Evolutionary conservation across 2,888 invertebrate species (phyloP).

Genomic region (Dryadula phaetusa): DNA sequence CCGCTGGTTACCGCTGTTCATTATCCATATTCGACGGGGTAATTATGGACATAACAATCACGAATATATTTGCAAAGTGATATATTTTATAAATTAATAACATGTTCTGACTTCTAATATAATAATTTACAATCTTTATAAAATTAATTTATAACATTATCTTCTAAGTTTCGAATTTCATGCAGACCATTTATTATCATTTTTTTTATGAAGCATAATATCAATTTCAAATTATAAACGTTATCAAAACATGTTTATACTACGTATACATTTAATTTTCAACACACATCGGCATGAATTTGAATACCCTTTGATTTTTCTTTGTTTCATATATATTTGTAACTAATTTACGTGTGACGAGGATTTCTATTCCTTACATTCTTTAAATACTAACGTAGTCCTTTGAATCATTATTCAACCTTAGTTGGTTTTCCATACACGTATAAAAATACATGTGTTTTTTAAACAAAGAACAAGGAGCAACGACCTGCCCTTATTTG

Average conservation of each 20-base stretch:
- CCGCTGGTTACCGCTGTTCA: slow-evolving; percentile 35
- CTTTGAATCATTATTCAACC: slow-evolving; percentile 64
- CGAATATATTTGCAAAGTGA: slow-evolving; percentile 51
- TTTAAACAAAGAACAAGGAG: slow-evolving; percentile 75
- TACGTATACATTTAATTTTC: slow-evolving; percentile 13
- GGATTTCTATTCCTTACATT: slow-evolving; percentile 54
- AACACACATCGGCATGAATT: not conserved
- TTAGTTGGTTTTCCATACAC: slow-evolving; percentile 69
- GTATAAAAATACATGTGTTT: slow-evolving; percentile 69
- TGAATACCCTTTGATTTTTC: slow-evolving; percentile 27
- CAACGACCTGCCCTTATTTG: slow-evolving; percentile 79
- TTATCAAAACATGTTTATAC: slow-evolving; percentile 7
- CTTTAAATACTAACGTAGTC: slow-evolving; percentile 54
- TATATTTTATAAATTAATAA: slow-evolving; percentile 43
- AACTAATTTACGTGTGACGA: slow-evolving; percentile 49
- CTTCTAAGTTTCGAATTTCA: slow-evolving; percentile 40
- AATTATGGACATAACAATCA: slow-evolving; percentile 46
- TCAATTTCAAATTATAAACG: slow-evolving; percentile 20
- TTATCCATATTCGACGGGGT: slow-evolving; percentile 46
- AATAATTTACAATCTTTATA: slow-evolving; percentile 28
- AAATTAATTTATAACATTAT: slow-evolving; percentile 34
- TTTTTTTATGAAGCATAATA: slow-evolving; percentile 21
- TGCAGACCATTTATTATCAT: slow-evolving; percentile 32
- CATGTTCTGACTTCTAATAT: slow-evolving; percentile 34
- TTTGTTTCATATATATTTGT: slow-evolving; percentile 41